Evolutionary conservation across 2,113 vertebrate species (phyloP).

Genomic region (Neomonachus schauinslandi): DNA sequence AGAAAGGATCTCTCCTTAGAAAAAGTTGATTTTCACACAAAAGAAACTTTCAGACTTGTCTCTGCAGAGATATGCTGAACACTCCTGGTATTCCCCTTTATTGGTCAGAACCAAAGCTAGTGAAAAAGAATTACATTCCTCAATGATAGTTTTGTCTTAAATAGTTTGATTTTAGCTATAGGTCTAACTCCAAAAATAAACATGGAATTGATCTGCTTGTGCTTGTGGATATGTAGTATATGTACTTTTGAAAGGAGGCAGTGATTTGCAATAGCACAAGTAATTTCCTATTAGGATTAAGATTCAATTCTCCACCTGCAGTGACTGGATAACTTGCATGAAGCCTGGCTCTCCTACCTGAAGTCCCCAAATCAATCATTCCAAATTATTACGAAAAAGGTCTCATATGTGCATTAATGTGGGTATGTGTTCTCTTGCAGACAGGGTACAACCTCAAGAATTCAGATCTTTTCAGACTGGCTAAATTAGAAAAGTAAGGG

Average conservation of each 20-base stretch:
- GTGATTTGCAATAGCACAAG: neutral
- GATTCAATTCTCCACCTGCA: neutral
- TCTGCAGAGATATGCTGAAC: neutral
- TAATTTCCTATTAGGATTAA: neutral
- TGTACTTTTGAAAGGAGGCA: neutral
- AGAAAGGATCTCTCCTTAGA: neutral
- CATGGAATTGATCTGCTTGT: neutral
- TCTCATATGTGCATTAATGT: neutral
- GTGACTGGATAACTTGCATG: neutral
- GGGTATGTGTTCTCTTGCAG: neutral
- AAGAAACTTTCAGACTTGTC: neutral
- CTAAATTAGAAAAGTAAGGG: neutral
- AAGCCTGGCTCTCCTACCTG: neutral
- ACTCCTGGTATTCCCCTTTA: neutral
- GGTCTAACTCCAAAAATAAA: slow-evolving; percentile 13
- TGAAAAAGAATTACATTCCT: neutral
- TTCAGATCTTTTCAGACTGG: neutral
- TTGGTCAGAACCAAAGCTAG: neutral
- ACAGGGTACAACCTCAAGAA: neutral
- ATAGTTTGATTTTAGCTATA: neutral
- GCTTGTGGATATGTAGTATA: neutral
- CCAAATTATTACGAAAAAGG: neutral
- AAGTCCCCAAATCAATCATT: neutral
- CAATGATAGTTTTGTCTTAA: neutral
- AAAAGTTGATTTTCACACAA: neutral